Evolutionary conservation across 2,797 vertebrate genomes (phyloP).

Genomic region (Philypnodon macrostomus): DNA sequence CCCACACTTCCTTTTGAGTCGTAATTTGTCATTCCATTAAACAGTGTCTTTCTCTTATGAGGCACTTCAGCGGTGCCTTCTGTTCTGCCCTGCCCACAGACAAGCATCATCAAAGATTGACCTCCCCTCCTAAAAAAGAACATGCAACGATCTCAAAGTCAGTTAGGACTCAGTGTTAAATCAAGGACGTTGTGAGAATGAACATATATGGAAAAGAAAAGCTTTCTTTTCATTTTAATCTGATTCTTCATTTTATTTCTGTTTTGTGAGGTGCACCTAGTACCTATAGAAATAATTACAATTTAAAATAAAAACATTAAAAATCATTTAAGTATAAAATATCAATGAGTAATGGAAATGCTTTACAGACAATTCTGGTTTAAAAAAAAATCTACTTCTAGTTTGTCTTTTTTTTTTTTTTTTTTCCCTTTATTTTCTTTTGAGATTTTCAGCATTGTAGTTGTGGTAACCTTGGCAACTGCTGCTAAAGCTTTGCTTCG

Average conservation of each 20-base stretch:
- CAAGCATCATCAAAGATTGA: slow-evolving; percentile 34
- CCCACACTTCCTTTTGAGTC: slow-evolving; percentile 50
- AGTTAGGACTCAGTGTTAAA: slow-evolving; percentile 34
- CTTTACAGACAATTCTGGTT: slow-evolving; percentile 55
- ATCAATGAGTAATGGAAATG: slow-evolving; percentile 41
- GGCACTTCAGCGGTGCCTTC: slow-evolving; percentile 66
- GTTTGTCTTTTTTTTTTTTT: slow-evolving; percentile 53
- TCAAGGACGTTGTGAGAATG: slow-evolving; percentile 43
- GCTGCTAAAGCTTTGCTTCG: slow-evolving; percentile 75
- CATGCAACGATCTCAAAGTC: slow-evolving; percentile 27
- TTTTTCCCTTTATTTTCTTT: too few relatives aligned
- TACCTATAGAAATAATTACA: slow-evolving; percentile 64
- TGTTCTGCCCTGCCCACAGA: slow-evolving; percentile 39
- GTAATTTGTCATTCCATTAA: slow-evolving; percentile 69
- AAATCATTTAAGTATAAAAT: slow-evolving; percentile 50
- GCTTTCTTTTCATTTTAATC: slow-evolving; percentile 68
- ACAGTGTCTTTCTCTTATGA: slow-evolving; percentile 56
- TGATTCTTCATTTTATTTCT: slow-evolving; percentile 44
- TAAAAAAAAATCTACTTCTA: slow-evolving; percentile 63
- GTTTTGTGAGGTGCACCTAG: slow-evolving; percentile 64
- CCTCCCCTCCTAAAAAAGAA: slow-evolving; percentile 19
- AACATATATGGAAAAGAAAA: slow-evolving; percentile 56
- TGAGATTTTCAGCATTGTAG: slow-evolving; percentile 74
- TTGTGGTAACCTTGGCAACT: slow-evolving; percentile 79
- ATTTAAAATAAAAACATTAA: slow-evolving; percentile 58